Base-by-base conservation (phyloP, 1,140 invertebrate species). In the Drosophila sechellia region DNA sequence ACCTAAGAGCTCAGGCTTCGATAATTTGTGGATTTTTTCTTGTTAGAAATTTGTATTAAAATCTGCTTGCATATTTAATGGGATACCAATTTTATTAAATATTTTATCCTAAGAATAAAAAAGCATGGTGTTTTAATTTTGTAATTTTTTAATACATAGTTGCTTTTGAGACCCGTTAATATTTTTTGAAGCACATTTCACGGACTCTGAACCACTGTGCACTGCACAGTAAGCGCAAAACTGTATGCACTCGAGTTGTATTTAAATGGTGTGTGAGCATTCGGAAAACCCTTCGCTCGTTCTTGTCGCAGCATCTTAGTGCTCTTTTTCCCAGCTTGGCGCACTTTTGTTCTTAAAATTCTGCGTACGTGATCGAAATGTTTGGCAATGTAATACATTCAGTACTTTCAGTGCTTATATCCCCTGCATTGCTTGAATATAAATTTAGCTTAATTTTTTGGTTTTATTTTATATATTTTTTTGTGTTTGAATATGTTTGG, bases 301-400 rank as follows among this genome's bases (percentile, higher is more conserved):
- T 75, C 63, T 35, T 70, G 66, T 40, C 63, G 63, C 66, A 68
- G 63, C 66, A 48, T 70, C 63, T 69, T 68, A 72, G 68, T 39
- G 69, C 72, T 49, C 49, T 56, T 77, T 25, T 37, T 57, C 12
- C 11, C 27, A 35, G 45, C 59, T 58, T 57, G 64, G 35, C 65
- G 54, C 56, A 70, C 55, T 77, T 77, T 64, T 77, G 52, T 77
- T 59, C 66, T 70, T 55, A 53, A 71, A 72, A 72, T 78, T 77
- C 75, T 54, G 59, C 54, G 76, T 77, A 78, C 76, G 76, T 77
- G 76, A 77, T 78, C 66, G 48, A 78, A 72, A 78, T 71, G 74
- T 77, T 46, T 70, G 73, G 42, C 66, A 40, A 46, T 70, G 66
- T 56, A 69, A 49, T 70, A 69, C 64, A 70, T 69, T 70, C 64